phyloP scores from a whole-genome alignment of 2,888 invertebrate genomes.

The Clivina fossor region DNA sequence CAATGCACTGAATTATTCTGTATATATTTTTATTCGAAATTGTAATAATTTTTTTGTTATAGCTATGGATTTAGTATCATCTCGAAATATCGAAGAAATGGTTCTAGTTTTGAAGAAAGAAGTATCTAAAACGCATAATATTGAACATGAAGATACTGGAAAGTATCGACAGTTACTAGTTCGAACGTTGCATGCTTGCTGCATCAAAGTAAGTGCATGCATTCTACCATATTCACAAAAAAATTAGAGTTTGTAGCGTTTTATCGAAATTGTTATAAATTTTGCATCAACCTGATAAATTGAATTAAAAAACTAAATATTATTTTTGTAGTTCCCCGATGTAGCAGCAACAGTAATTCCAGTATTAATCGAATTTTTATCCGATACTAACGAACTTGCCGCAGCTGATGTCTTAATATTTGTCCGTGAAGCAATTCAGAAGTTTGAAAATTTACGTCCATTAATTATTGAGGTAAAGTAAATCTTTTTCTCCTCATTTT shows the following conservation, averaged over 20 bases:
- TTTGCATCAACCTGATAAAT: too few species aligned
- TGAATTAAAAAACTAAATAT: not conserved
- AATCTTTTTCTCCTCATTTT: slow-evolving; percentile 8
- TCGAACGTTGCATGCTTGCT: slow-evolving; percentile 89
- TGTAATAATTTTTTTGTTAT: slow-evolving; percentile 44
- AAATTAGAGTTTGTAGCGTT: too few species aligned
- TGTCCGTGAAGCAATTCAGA: slow-evolving; percentile 93
- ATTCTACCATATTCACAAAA: too few species aligned
- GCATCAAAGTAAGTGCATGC: slow-evolving; percentile 67
- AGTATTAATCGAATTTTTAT: slow-evolving; percentile 89
- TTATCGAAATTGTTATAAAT: too few species aligned
- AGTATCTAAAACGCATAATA: slow-evolving; percentile 84
- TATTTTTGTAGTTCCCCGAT: slow-evolving; percentile 73
- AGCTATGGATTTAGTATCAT: slow-evolving; percentile 87
- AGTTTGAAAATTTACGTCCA: slow-evolving; percentile 78
- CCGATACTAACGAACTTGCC: slow-evolving; percentile 85
- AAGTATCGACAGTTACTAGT: slow-evolving; percentile 95
- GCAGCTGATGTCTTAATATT: slow-evolving; percentile 94
- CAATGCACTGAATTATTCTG: too few species aligned
- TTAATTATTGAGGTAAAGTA: slow-evolving; percentile 73
- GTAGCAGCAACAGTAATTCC: slow-evolving; percentile 93
- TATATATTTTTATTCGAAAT: not conserved
- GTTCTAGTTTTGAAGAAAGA: slow-evolving; percentile 90
- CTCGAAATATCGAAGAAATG: slow-evolving; percentile 94
- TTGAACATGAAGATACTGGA: slow-evolving; percentile 93